Evolutionary conservation across 2,888 invertebrate species (phyloP).

Genomic region (Arge pagana): DNA sequence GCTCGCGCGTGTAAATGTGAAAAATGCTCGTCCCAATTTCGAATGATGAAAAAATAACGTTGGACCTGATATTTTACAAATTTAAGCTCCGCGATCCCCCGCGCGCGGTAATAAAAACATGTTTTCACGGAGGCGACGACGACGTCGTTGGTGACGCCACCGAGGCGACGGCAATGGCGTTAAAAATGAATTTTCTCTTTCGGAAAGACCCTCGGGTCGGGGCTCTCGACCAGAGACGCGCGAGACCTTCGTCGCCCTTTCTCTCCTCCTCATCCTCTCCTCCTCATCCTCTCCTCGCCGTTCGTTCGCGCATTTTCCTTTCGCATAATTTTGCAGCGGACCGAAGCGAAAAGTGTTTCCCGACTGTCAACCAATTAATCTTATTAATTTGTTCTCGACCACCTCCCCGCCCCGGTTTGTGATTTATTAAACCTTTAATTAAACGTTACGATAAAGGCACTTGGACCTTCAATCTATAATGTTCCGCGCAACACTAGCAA

Average conservation of each 20-base stretch:
- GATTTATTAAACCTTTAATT: slow-evolving; percentile 55
- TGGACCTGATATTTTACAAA: no score
- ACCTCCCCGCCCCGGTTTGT: slow-evolving; percentile 27
- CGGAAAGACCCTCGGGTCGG: no score
- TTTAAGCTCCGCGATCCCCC: no score
- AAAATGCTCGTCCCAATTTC: no score
- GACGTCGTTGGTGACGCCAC: no score
- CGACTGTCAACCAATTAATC: slow-evolving; percentile 55
- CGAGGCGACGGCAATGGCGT: no score
- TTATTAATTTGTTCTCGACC: slow-evolving; percentile 52
- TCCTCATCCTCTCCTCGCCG: slow-evolving; percentile 8
- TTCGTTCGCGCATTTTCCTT: slow-evolving; percentile 16
- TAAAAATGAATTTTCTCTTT: slow-evolving; percentile 43
- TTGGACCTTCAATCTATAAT: slow-evolving; percentile 25
- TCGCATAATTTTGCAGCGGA: slow-evolving; percentile 19
- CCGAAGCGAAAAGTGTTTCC: slow-evolving; percentile 46
- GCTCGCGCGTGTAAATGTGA: no score
- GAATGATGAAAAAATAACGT: no score
- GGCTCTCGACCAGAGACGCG: no score
- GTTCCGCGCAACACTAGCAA: no score
- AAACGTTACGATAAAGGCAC: slow-evolving; percentile 51
- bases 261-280: slow-evolving; percentile 18
- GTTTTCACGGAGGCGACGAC: slow-evolving; percentile 30
- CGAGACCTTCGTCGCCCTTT: background rate
- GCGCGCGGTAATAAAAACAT: slow-evolving; percentile 35